phyloP scores from a whole-genome alignment of 2,888 invertebrate genomes.

The Epirrhoe tristata region DNA sequence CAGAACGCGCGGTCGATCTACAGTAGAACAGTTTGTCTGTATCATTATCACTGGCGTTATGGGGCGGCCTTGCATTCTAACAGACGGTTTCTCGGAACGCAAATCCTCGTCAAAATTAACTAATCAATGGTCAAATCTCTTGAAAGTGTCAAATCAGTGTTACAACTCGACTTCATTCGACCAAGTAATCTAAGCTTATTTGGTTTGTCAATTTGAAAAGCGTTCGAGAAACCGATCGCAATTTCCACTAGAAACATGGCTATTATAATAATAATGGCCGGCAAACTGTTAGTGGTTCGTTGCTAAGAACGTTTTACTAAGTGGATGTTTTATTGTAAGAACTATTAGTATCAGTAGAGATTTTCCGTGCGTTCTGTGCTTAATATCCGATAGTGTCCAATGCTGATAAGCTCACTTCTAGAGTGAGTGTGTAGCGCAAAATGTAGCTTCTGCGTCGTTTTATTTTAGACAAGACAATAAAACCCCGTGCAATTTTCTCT shows the following conservation, averaged over 20 bases:
- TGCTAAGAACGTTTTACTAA: neutral
- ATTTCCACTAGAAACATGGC: neutral
- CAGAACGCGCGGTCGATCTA: constrained; percentile 11
- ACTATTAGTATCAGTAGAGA: neutral
- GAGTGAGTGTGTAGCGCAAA: constrained; percentile 5
- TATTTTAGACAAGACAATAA: neutral
- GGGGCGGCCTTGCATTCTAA: neutral
- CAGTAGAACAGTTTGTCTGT: neutral
- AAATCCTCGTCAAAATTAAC: neutral
- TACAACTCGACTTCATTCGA: no score
- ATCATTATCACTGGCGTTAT: neutral
- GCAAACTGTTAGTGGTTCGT: neutral
- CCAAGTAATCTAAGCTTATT: no score
- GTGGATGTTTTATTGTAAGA: constrained; percentile 5
- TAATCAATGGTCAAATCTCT: no score
- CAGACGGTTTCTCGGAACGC: no score
- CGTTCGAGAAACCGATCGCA: no score
- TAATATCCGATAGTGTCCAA: constrained; percentile 8
- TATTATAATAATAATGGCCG: neutral
- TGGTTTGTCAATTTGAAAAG: no score
- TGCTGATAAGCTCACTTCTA: constrained; percentile 2
- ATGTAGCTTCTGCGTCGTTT: neutral
- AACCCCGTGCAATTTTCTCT: neutral
- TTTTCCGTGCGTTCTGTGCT: constrained; percentile 16
- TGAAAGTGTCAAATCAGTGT: no score